These are phyloP conservation scores for Nezara viridula DNA, from an alignment of 2,888 invertebrate species.

Conservation along the genomic window DNA sequence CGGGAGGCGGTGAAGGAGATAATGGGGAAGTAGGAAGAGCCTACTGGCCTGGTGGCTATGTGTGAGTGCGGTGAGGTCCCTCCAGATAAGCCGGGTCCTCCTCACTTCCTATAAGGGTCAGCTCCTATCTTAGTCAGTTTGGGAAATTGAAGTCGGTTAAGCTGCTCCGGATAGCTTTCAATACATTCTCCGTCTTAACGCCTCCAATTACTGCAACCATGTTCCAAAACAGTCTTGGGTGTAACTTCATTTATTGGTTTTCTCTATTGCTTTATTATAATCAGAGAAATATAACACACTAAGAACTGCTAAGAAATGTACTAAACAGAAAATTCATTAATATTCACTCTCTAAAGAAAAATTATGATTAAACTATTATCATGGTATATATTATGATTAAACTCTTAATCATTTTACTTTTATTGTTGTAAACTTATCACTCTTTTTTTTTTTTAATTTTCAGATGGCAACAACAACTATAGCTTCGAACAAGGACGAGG, in stretches of 20 bases:
- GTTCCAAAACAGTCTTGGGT: not conserved
- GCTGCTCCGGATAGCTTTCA: conserved; percentile 24
- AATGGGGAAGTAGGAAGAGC: not conserved
- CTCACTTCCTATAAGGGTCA: conserved; percentile 18
- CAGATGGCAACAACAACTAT: not conserved
- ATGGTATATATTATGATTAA: too few species aligned
- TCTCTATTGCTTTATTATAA: too few species aligned
- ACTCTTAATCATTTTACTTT: too few species aligned
- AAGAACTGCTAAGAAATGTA: not conserved
- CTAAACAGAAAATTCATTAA: not conserved
- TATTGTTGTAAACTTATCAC: too few species aligned
- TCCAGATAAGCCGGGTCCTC: not conserved
- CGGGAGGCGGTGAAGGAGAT: not conserved
- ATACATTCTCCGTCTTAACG: not conserved
- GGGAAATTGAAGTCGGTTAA: conserved; percentile 32
- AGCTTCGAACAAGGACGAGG: not conserved
- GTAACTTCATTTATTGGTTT: not conserved
- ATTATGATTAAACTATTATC: too few species aligned
- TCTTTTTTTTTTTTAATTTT: not conserved
- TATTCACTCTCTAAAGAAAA: not conserved
- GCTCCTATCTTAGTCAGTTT: conserved; percentile 26
- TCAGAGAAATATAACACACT: too few species aligned
- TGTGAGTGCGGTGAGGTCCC: conserved; percentile 15
- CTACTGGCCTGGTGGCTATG: not conserved
- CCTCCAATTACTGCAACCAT: not conserved